Conservation (phyloP, 2,113 vertebrate species). For the Dasyornis broadbenti region DNA sequence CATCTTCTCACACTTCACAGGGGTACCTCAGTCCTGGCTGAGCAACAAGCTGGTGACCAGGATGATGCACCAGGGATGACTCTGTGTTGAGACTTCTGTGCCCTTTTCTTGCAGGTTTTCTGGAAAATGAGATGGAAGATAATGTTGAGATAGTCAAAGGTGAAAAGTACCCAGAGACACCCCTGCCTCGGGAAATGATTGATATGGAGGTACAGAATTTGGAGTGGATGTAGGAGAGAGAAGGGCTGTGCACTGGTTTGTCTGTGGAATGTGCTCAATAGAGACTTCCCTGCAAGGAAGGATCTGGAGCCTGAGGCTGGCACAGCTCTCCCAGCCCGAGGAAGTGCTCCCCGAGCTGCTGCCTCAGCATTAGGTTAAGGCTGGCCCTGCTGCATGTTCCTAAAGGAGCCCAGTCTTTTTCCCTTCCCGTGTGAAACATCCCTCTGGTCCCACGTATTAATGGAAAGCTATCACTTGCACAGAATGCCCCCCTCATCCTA, state of each 20-base stretch:
- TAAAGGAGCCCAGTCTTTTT: background rate
- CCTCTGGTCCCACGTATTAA: background rate
- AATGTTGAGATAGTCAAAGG: constrained; percentile 29
- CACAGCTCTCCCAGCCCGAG: background rate
- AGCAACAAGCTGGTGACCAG: background rate
- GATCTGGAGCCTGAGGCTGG: too few relatives aligned
- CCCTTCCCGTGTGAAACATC: background rate
- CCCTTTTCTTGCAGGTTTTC: constrained; percentile 69
- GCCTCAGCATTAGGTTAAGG: background rate
- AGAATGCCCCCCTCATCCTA: background rate
- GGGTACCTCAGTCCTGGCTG: background rate
- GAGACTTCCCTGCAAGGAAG: too few relatives aligned
- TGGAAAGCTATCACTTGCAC: background rate
- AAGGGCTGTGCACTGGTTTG: background rate
- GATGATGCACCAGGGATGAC: background rate
- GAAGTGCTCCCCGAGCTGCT: background rate
- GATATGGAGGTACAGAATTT: constrained; percentile 71
- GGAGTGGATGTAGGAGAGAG: background rate
- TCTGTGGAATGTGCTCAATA: background rate
- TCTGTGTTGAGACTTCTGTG: background rate
- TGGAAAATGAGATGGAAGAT: constrained; percentile 77
- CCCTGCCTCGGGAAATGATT: constrained; percentile 79
- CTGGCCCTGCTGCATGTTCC: background rate
- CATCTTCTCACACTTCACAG: background rate
- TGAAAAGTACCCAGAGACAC: constrained; percentile 68